Percentiles rank a stretch among this genome's conserved stretches.
These are phyloP conservation scores for Tenthredo scrophulariae DNA, from an alignment of 2,888 invertebrate genomes.

Conservation along the genomic window DNA sequence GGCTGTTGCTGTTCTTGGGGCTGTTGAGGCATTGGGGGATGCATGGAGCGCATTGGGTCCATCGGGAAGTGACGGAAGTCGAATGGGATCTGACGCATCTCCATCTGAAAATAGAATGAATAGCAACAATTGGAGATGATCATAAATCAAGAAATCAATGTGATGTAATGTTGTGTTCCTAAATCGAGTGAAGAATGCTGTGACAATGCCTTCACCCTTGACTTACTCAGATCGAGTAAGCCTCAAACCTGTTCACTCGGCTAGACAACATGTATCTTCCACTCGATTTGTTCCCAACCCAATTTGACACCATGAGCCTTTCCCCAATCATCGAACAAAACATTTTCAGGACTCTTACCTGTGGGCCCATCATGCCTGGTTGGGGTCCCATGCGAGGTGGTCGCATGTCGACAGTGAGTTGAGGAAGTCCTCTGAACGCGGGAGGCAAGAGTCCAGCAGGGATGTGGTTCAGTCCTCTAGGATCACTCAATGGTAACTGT, in stretches of 20 bases:
- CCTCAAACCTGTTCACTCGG: not conserved
- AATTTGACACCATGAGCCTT: not conserved
- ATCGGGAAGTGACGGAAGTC: constrained; percentile 69
- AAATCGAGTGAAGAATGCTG: not conserved
- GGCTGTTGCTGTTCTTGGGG: constrained; percentile 63
- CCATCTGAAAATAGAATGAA: constrained; percentile 62
- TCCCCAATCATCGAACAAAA: not conserved
- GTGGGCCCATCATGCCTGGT: constrained; percentile 61
- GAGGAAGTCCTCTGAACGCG: constrained; percentile 70
- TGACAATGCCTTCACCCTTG: not conserved
- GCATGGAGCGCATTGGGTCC: constrained; percentile 80
- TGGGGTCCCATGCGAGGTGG: constrained; percentile 69
- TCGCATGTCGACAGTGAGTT: constrained; percentile 71
- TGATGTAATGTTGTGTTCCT: not conserved
- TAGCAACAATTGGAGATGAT: not conserved
- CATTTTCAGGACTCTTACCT: constrained; percentile 56
- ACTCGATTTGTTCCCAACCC: not conserved
- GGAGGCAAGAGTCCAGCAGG: constrained; percentile 68
- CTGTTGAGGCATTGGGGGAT: constrained; percentile 77
- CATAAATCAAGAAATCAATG: not conserved
- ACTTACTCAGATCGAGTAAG: not conserved
- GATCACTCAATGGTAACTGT: constrained; percentile 70
- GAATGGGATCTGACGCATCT: constrained; percentile 78
- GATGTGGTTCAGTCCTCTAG: constrained; percentile 71
- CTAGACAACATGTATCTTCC: not conserved